Base-by-base conservation (phyloP, 2,113 vertebrate genomes). In the Mandrillus leucophaeus region DNA sequence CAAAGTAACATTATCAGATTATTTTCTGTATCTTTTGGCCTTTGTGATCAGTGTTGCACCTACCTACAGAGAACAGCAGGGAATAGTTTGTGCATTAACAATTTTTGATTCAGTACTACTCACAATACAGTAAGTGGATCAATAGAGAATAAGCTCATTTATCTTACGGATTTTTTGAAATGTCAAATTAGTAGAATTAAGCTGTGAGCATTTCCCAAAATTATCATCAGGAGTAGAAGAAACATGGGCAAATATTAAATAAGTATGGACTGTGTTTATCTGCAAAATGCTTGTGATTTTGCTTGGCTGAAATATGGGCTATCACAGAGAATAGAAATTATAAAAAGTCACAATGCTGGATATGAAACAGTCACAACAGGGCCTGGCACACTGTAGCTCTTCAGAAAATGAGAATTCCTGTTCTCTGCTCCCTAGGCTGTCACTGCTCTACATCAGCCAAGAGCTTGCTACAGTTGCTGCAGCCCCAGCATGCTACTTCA, bases 231-330 rank as follows among this genome's bases (percentile, higher is more conserved):
- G 38, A 87, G 25, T n/a, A 94, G 93, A 95, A 92, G 55, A 94
- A 86, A 73, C 23, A 68, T 6, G 72, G 80, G 30, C 25, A 68
- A 61, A 96, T 55, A 92, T 84, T 88, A 93, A 92, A 43, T 92
- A 59, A 90, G 25, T 50, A 38, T 22, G 57, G 59, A 40, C 27
- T 61, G 18, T 78, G 50, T 83, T 73, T 95, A 66, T 89, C 96
- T 95, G 87, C 64, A 95, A 93, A 96, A 66, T 66, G 43, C 48
- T 70, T 94, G 57, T 66, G 82, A 86, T 93, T 96, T 93, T 88
- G 81, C 84, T 84, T 66, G 45, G 52, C n/a, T 90, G 70, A 93
- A 88, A 95, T 83, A 93, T 14, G 35, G 73, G 50, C 68, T n/a
- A 75, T 91, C 12, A 5, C 79, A 45, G 73, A 94, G 16, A 88